Evolutionary conservation across 1,140 invertebrate genomes (phyloP), one percentile per base, ranked within the genome.

Genomic region (Bradysia coprophila): DNA sequence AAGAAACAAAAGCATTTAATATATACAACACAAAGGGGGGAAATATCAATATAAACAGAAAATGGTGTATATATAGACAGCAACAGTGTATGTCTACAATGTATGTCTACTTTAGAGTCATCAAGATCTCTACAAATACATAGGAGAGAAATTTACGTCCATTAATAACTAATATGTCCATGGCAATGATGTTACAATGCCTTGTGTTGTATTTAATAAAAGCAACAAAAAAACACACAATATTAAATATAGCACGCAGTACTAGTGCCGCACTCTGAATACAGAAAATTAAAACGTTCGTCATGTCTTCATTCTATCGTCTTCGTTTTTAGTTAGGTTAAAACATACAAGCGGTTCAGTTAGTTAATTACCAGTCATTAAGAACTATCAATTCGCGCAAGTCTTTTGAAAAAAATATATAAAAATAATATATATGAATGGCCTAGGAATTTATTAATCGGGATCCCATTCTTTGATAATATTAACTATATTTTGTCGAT

Each of bases 301-400:
- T 16, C 36, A 38, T 38, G 18, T 38, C n/a, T n/a, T 15, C 32
- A 16, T 10, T 38, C 18, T n/a, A 38, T 38, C 36, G 36, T 18
- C 36, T 10, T 38, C 36, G 36, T 38, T 36, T 16, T 38, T 18
- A 38, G 36, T 38, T 18, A 38, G 36, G 36, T 18, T 38, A 38
- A 38, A 38, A 38, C 36, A 38, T 19, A 38, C 18, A 38, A 38
- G 18, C 36, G 18, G 36, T 38, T n/a, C 36, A 38, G 36, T 18
- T 38, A 38, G 36, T 38, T 38, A 38, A 38, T 38, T 38, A 38
- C n/a, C 24, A 28, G 24, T 28, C 24, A 28, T 28, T 28, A 28
- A 28, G 24, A 28, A 8, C 24, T 28, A 28, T 28, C 24, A 28
- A 28, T 28, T 28, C 24, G 24, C 24, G 24, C 24, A 28, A 28